Evolutionary conservation across 2,797 vertebrate species (phyloP).

Genomic region (Acipenser oxyrinchus): DNA sequence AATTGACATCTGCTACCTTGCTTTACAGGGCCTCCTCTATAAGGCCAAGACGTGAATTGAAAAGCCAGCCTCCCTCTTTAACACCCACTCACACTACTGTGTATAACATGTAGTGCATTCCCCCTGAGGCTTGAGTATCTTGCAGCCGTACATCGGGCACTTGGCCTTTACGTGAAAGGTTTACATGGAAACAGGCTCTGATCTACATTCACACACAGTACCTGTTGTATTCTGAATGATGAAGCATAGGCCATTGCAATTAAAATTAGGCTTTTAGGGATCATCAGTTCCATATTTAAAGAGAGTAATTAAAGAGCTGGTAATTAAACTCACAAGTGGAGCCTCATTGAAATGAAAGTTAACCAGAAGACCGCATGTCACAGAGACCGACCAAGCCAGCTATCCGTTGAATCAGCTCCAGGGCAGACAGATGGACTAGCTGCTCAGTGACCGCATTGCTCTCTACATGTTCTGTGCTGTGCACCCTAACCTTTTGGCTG

Average conservation of each 20-base stretch:
- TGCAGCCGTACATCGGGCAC: background rate
- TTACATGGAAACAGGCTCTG: conserved; percentile 44
- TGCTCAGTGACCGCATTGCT: too few species aligned
- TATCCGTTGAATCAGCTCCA: too few species aligned
- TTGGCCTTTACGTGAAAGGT: conserved; percentile 36
- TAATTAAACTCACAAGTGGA: too few species aligned
- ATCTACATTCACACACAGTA: conserved; percentile 25
- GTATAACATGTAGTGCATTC: conserved; percentile 45
- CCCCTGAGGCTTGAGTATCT: conserved; percentile 21
- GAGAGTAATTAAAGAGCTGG: too few species aligned
- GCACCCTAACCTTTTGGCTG: conserved; percentile 25
- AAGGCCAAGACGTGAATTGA: conserved; percentile 40
- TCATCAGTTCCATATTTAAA: too few species aligned
- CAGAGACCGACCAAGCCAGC: conserved; percentile 34
- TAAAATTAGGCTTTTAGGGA: too few species aligned
- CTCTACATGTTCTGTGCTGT: conserved; percentile 24
- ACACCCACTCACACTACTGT: conserved; percentile 42
- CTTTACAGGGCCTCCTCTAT: conserved; percentile 40
- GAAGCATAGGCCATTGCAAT: too few species aligned
- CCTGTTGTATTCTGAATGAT: background rate
- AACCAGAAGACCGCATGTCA: conserved; percentile 13
- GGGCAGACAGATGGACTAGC: background rate
- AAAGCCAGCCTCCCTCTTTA: conserved; percentile 42
- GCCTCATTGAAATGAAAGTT: too few species aligned
- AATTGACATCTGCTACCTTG: conserved; percentile 35